Evolutionary conservation across 2,113 vertebrate species (phyloP).

Genomic region (Cottus gobio): DNA sequence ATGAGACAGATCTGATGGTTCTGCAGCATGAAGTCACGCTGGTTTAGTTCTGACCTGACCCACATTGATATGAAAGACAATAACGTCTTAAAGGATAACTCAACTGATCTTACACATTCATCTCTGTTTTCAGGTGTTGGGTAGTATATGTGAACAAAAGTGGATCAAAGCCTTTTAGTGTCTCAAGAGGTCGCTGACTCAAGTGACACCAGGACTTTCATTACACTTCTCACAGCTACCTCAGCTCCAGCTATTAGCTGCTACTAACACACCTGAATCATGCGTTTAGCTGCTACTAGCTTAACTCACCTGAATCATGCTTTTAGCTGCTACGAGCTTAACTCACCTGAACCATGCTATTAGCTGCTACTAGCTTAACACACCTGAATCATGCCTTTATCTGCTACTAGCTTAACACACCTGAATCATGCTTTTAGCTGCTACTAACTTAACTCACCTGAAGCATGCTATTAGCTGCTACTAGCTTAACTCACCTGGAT

Average conservation of each 20-base stretch:
- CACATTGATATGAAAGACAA: not conserved
- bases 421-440: no score
- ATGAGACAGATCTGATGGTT: conserved; percentile 12
- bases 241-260: not conserved
- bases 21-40: not conserved
- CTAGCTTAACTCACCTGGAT: no score
- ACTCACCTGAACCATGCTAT: not conserved
- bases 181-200: not conserved
- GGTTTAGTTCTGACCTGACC: not conserved
- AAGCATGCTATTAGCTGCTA: no score
- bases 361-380: not conserved
- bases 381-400: no score
- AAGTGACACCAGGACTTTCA: not conserved
- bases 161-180: not conserved
- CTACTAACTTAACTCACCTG: no score
- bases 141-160: not conserved
- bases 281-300: no score
- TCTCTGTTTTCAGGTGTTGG: not conserved
- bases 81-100: not conserved
- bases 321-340: not conserved
- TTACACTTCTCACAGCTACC: not conserved
- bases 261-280: not conserved
- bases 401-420: no score
- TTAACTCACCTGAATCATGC: not conserved
- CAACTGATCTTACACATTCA: not conserved